Base-by-base conservation (phyloP, 2,888 invertebrate genomes). In the Onchidella celtica region DNA sequence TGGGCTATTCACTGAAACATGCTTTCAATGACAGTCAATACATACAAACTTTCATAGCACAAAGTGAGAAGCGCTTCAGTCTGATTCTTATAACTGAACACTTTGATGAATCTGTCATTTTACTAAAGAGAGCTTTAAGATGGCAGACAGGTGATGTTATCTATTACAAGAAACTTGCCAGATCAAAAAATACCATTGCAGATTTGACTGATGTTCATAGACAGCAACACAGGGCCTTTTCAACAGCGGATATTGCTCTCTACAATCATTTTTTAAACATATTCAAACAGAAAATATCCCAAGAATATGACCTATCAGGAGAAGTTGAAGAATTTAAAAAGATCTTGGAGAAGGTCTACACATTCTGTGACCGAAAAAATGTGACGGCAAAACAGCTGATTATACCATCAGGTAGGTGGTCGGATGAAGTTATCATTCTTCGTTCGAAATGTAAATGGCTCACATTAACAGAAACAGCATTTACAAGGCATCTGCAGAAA, bases 101-200 rank as follows among this genome's bases (percentile, higher is more conserved):
- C 74, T 88, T 88, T 72, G 87, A 89, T 47, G 89, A 90, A 82
- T 89, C 89, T 4, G 27, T 90, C 4, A 82, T 90, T 34, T 73
- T 90, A 1, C 77, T 90, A 74, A 85, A 85, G 36, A 79, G 90
- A 47, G 83, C 85, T 63, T 61, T 89, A 6, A 84, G 85, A 14
- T 90, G 90, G 90, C 68, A 77, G 3, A 69, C 87, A 1, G 57
- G 83, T 38, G 90, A 90, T 59, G 81, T 90, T 34, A 34, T 90
- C 0, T 90, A 87, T 68, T 79, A 59, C 34, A 38, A 40, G 36
- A 79, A 79, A 40, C 59, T 59, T 4, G 59, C 40, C 3, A 21
- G 17, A 9, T n/a, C n/a, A 4, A 32, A 24, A 36, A 17, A 32
- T 27, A 17, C 59, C 11, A 27, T 55, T 4, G 24, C 3, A 3